A percentile compares a stretch with the other conserved stretches of the same genome.
phyloP scores from a whole-genome alignment of 2,888 invertebrate genomes.

The Dasypogon diadema region DNA sequence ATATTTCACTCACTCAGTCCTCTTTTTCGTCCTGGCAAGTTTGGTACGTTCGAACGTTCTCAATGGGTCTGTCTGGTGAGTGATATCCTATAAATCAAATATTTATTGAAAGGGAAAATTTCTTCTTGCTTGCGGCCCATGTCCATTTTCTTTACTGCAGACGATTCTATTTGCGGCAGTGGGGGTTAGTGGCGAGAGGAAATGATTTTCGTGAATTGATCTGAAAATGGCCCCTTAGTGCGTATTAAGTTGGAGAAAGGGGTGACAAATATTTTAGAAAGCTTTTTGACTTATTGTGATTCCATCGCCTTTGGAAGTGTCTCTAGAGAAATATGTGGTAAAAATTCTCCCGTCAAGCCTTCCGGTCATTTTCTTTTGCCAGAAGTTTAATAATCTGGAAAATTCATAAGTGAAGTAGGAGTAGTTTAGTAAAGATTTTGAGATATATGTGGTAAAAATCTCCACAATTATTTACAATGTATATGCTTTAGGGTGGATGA shows the following conservation, averaged over 20 bases:
- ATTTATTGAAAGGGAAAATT: constrained; percentile 55
- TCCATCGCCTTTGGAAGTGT: no score
- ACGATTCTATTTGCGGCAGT: constrained; percentile 2
- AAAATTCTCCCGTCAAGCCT: no score
- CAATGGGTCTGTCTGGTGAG: constrained; percentile 49
- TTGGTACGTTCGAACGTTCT: constrained; percentile 11
- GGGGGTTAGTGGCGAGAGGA: background rate
- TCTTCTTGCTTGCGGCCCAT: constrained; percentile 19
- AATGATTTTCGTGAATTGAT: constrained; percentile 31
- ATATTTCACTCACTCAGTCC: constrained; percentile 49
- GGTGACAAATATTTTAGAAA: background rate
- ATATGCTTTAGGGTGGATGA: no score
- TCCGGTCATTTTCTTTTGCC: no score
- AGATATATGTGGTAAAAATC: no score
- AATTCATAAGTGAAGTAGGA: no score
- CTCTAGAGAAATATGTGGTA: no score
- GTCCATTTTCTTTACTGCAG: constrained; percentile 12
- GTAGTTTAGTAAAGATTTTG: no score
- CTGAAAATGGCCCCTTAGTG: constrained; percentile 30
- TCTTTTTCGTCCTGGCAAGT: constrained; percentile 12
- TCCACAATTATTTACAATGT: no score
- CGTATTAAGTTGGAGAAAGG: background rate
- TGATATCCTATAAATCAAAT: constrained; percentile 57
- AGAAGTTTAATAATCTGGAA: no score
- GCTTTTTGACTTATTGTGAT: no score